Base-by-base conservation (phyloP, 2,888 invertebrate species). In the Lasiommata megera region DNA sequence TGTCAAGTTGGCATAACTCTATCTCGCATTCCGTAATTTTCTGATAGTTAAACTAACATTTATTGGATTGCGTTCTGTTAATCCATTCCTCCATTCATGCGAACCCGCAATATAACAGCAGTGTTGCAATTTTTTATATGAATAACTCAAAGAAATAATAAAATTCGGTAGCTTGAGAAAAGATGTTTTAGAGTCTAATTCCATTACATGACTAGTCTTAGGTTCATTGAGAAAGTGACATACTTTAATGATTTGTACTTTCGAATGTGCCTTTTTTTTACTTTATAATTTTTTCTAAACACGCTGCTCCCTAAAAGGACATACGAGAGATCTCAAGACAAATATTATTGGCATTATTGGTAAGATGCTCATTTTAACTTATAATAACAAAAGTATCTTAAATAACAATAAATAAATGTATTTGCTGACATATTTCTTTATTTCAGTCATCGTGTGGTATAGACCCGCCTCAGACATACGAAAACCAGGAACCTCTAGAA, bases 401-500 rank as follows among this genome's bases (percentile, higher is more conserved):
- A 31, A 31, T 31, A 6, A 31, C 3, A 31, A 31, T 31, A 31
- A 23, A 9, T 31, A 9, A 28, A 31, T 31, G 7, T 34, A 11
- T 34, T 34, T 34, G 11, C 11, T 11, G 11, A 11, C 11, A 34
- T 3, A 11, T 34, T 34, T 40, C n/a, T 38, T 34, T 36, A 53
- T 70, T 68, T 3, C 76, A 83, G 88, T 81, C 84, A 1, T 84
- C 83, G 0, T 89, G 84, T 68, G 87, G 81, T n/a, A 71, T 87
- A 0, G 88, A 89, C 29, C 72, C 84, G 0, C 81, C 87, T 0
- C 89, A 88, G 62, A 77, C 82, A 0, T 88, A 81, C 64, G 90
- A 91, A 36, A 87, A 78, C 54, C 88, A 84, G 61, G 88, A 87
- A 50, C 80, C 86, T 0, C 44, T 87, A 41, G 88, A 89, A 46